Evolutionary conservation across 2,113 vertebrate species (phyloP).

Genomic region (Eublepharis macularius): DNA sequence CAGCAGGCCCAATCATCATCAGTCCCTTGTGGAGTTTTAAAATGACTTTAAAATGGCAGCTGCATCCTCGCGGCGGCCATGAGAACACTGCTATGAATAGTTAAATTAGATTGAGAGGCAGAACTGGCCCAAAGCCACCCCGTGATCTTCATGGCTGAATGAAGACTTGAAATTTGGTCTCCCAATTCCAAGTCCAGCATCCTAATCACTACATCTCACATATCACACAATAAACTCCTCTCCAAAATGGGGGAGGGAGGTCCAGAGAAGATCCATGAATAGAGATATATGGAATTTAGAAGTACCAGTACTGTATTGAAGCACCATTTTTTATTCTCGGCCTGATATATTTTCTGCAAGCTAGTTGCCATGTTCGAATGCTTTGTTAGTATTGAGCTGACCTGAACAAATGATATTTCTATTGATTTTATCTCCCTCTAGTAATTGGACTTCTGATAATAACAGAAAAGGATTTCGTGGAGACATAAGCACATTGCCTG

Average conservation of each 20-base stretch:
- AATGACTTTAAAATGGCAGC: too few species aligned
- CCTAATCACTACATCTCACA: background rate
- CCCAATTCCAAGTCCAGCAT: too few species aligned
- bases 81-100: too few species aligned
- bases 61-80: too few species aligned
- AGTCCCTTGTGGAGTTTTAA: too few species aligned
- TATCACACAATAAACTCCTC: background rate
- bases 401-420: background rate
- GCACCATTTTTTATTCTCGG: background rate
- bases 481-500: background rate
- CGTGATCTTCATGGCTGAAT: too few species aligned
- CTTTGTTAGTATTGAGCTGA: background rate
- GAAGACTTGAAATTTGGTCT: too few species aligned
- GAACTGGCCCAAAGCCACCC: too few species aligned
- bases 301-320: background rate
- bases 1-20: too few species aligned
- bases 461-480: background rate
- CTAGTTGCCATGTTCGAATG: background rate
- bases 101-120: too few species aligned
- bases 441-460: background rate
- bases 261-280: background rate
- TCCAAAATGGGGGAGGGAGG: too few species aligned
- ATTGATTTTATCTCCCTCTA: background rate
- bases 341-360: background rate
- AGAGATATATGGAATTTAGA: background rate